Evolutionary conservation across 2,113 vertebrate species (phyloP).

Genomic region (Gymnocephalus cernua): DNA sequence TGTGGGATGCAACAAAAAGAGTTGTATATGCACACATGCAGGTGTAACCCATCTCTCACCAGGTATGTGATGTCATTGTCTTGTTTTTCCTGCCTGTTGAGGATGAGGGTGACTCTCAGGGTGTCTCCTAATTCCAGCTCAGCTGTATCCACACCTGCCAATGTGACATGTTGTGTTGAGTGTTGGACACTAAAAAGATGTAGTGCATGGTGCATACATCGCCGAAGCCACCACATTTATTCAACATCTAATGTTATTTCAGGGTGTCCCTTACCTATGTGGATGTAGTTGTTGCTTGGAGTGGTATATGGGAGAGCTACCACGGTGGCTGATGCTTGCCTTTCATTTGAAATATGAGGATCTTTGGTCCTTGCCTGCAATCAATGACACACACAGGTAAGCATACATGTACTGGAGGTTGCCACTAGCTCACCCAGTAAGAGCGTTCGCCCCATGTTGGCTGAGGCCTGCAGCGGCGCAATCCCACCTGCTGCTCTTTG

Average conservation of each 20-base stretch:
- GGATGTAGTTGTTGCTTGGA: conserved; percentile 75
- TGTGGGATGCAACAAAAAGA: neutral
- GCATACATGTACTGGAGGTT: too few species aligned
- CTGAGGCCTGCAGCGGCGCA: too few species aligned
- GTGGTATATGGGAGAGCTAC: conserved; percentile 70
- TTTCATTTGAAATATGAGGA: neutral
- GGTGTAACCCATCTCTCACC: conserved; percentile 69
- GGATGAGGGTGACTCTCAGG: conserved; percentile 72
- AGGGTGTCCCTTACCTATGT: conserved; percentile 73
- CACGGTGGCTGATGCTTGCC: conserved; percentile 77
- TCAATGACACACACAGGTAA: neutral
- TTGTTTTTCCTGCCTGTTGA: neutral
- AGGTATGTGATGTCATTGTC: conserved; percentile 77
- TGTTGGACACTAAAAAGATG: neutral
- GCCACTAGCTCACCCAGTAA: too few species aligned
- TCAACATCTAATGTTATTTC: neutral
- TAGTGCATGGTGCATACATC: neutral
- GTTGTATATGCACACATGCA: neutral
- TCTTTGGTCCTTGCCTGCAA: conserved; percentile 77
- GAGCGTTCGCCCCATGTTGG: too few species aligned
- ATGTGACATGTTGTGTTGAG: neutral
- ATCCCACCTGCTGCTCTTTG: too few species aligned
- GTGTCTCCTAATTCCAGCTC: conserved; percentile 52
- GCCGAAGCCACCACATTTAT: too few species aligned
- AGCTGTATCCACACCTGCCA: conserved; percentile 46